Percentiles rank a stretch among this genome's conserved stretches.
Conservation (phyloP, 2,888 invertebrate species). For the Salpingus planirostris region DNA sequence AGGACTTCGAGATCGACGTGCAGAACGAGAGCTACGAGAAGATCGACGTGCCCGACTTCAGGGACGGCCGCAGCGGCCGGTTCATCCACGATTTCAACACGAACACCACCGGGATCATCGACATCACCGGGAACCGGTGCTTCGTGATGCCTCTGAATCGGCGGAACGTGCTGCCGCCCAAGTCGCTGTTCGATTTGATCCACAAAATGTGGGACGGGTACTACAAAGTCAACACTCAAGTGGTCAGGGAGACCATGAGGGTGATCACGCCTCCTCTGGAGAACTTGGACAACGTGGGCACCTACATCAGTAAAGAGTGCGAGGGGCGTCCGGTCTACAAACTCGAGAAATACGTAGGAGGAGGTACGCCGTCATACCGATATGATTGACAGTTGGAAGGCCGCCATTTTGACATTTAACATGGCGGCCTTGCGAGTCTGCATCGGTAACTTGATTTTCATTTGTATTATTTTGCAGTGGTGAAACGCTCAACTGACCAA, state of each 20-base stretch:
- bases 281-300: conserved; percentile 55
- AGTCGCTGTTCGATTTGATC: conserved; percentile 68
- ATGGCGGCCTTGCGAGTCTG: no score
- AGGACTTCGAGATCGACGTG: conserved; percentile 72
- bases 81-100: conserved; percentile 89
- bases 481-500: conserved; percentile 36
- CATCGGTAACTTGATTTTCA: no score
- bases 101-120: conserved; percentile 52
- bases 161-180: conserved; percentile 66
- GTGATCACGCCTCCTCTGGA: conserved; percentile 63
- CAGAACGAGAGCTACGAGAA: conserved; percentile 67
- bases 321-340: conserved; percentile 60
- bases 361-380: conserved; percentile 53
- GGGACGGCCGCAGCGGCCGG: conserved; percentile 69
- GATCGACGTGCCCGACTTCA: conserved; percentile 78
- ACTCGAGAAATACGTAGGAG: conserved; percentile 56
- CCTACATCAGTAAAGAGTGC: conserved; percentile 65
- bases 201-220: conserved; percentile 71
- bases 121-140: conserved; percentile 52
- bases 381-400: no score
- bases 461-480: conserved; percentile 33
- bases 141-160: conserved; percentile 87
- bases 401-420: no score
- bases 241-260: conserved; percentile 66
- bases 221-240: conserved; percentile 72